Conservation (phyloP, 2,888 invertebrate species). For the Rotaria socialis region DNA sequence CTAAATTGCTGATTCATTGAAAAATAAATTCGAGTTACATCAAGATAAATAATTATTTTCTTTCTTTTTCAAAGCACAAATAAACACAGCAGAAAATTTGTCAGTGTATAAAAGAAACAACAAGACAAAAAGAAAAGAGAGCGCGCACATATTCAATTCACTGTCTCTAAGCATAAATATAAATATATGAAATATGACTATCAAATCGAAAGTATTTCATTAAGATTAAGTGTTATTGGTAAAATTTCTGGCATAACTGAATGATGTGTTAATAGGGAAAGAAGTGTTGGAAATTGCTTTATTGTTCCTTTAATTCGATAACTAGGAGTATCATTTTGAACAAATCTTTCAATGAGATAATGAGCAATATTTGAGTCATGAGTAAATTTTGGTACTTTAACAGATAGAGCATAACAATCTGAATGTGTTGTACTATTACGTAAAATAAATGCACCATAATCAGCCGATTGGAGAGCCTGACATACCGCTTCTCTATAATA, state of each 20-base stretch:
- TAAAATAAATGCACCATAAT: conserved; percentile 80
- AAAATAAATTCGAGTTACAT: too few species aligned
- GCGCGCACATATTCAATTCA: not conserved
- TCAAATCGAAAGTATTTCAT: not conserved
- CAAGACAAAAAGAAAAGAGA: not conserved
- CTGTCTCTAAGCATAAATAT: not conserved
- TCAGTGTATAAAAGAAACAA: not conserved
- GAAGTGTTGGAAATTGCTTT: conserved; percentile 81
- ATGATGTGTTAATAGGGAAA: conserved; percentile 86
- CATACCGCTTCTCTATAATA: not conserved
- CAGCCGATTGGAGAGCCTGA: not conserved
- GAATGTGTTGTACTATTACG: conserved; percentile 82
- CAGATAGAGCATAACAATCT: conserved; percentile 81
- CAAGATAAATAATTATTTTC: too few species aligned
- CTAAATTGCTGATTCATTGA: too few species aligned
- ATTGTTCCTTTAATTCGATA: conserved; percentile 74
- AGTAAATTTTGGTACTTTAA: conserved; percentile 71
- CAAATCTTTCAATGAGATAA: conserved; percentile 80
- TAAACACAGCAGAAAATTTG: not conserved
- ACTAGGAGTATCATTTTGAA: not conserved
- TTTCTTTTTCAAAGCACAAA: not conserved
- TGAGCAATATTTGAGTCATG: conserved; percentile 81
- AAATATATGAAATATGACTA: not conserved
- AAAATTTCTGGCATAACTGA: conserved; percentile 89
- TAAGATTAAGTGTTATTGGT: conserved; percentile 71